Evolutionary conservation across 2,113 vertebrate species (phyloP).

Genomic region (Menidia beryllina): DNA sequence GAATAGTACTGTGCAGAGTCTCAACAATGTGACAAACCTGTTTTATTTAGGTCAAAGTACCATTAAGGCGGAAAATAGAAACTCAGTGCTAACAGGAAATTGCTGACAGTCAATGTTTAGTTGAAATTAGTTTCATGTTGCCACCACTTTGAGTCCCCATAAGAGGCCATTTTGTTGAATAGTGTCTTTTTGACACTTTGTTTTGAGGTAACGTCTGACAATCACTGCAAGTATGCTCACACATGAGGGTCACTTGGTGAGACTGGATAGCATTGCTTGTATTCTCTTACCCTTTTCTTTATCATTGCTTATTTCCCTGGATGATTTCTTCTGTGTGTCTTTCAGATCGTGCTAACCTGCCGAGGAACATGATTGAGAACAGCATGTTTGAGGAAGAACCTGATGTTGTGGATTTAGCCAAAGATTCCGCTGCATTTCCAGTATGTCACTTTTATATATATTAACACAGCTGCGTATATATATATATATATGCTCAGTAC

Average conservation of each 20-base stretch:
- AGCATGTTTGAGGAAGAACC: conserved; percentile 99
- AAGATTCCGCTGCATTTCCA: conserved; percentile 90
- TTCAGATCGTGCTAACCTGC: conserved; percentile 88
- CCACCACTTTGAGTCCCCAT: conserved; percentile 1
- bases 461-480: not conserved
- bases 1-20: not conserved
- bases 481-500: not conserved
- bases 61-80: conserved; percentile 31
- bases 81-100: conserved; percentile 35
- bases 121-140: conserved; percentile 12
- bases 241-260: not conserved
- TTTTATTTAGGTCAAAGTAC: conserved; percentile 28
- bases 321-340: conserved; percentile 48
- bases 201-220: not conserved
- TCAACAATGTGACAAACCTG: not conserved
- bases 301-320: conserved; percentile 19
- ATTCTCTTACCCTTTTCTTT: not conserved
- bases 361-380: conserved; percentile 99
- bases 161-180: conserved; percentile 4
- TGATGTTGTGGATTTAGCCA: conserved; percentile 94
- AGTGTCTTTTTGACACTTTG: not conserved
- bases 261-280: not conserved
- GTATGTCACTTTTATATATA: conserved; percentile 38
- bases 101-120: conserved; percentile 20
- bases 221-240: not conserved